Evolutionary conservation across 2,888 invertebrate genomes (phyloP), one percentile per base, ranked within the genome.

Genomic region (Crocallis elinguaria): DNA sequence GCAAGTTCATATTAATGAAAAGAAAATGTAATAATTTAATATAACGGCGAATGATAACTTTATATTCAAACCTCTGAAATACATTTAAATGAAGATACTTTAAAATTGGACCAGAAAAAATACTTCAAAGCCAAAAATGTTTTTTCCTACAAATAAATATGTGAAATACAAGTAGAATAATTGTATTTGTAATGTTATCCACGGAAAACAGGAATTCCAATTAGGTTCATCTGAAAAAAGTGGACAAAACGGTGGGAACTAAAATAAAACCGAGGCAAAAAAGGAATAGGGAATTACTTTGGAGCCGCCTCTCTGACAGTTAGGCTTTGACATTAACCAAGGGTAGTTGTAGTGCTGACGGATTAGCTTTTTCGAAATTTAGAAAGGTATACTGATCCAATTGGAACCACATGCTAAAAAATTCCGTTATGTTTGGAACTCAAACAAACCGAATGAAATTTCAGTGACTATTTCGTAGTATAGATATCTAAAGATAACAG

Each of bases 231-330:
- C 27, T 36, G 45, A 38, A 39, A 37, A 45, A 29, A 27, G 39
- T 27, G 38, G 38, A 45, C 25, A 51, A n/a, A 53, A 44, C 41
- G 29, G 14, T n/a, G 21, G 32, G 38, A 42, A 41, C 37, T 29
- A 30, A 55, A 49, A 52, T 38, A 46, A 30, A 32, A 29, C n/a
- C 32, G 39, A 44, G 50, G 39, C 36, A 42, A 48, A 56, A 59
- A 37, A 23, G 38, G 46, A 49, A 60, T 48, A 32, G 33, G 14
- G 35, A 49, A 49, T 48, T 51, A 55, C 23, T n/a, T n/a, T n/a
- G n/a, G n/a, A n/a, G n/a, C n/a, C n/a, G n/a, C n/a, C n/a, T n/a
- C n/a, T 19, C 19, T 6, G 19, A 19, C 19, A n/a, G n/a, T 19
- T 6, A 21, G 9, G 25, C 36, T 45, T 36, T 37, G 36, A 16